phyloP scores from a whole-genome alignment of 2,888 invertebrate species.

The Drosophila paranaensis region DNA sequence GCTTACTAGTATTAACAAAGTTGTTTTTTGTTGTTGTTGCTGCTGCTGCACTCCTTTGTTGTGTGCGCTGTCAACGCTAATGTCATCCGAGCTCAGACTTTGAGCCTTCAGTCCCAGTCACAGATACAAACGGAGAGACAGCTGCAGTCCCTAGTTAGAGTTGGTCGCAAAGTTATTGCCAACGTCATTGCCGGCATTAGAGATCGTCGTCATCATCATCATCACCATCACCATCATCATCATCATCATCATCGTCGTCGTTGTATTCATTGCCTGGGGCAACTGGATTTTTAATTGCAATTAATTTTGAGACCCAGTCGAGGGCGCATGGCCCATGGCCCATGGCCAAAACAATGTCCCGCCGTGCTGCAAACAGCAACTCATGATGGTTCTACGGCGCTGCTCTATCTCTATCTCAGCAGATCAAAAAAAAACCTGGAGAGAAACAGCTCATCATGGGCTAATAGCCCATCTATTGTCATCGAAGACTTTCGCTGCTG shows the following conservation, averaged over 20 bases:
- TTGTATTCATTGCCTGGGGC: slow-evolving; percentile 20
- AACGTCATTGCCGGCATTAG: slow-evolving; percentile 51
- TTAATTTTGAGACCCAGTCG: slow-evolving; percentile 50
- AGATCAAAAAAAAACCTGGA: neutral
- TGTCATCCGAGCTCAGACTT: slow-evolving; percentile 63
- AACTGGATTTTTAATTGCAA: slow-evolving; percentile 65
- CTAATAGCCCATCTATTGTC: slow-evolving; percentile 6
- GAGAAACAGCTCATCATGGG: slow-evolving; percentile 11
- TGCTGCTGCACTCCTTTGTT: slow-evolving; percentile 34
- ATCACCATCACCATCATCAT: neutral
- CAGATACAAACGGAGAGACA: slow-evolving; percentile 17
- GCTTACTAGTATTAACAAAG: slow-evolving; percentile 74
- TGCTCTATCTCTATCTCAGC: no score
- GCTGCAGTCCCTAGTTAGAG: slow-evolving; percentile 27
- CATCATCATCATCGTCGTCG: neutral
- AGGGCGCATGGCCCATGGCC: slow-evolving; percentile 16
- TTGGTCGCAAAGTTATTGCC: slow-evolving; percentile 28
- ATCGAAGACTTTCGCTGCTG: slow-evolving; percentile 42
- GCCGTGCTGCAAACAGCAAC: slow-evolving; percentile 34
- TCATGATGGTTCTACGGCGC: slow-evolving; percentile 36
- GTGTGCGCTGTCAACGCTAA: slow-evolving; percentile 68
- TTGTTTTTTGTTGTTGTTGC: slow-evolving; percentile 37
- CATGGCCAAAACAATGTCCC: slow-evolving; percentile 22
- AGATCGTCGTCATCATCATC: slow-evolving; percentile 19
- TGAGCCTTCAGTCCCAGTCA: slow-evolving; percentile 31